A percentile compares a stretch with the other conserved stretches of the same genome.
Evolutionary conservation across 2,113 vertebrate species (phyloP).

Genomic region (Laticauda laticaudata): DNA sequence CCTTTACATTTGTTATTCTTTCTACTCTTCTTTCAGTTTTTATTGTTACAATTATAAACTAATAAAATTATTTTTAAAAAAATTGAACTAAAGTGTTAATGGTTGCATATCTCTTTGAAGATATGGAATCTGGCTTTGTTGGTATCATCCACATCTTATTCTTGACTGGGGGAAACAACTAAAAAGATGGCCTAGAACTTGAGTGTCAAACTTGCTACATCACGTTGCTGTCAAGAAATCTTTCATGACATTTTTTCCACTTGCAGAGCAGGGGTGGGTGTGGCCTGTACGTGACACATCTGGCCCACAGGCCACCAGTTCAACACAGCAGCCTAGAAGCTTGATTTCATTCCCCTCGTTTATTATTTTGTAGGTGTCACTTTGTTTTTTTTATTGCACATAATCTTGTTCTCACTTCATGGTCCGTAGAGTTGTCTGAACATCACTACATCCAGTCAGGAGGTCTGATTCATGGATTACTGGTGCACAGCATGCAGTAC

Average conservation of each 20-base stretch:
- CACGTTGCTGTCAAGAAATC: too few species aligned
- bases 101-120: neutral
- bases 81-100: neutral
- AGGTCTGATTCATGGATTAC: slow-evolving; percentile 58
- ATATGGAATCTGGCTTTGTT: neutral
- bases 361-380: too few species aligned
- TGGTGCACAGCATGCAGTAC: slow-evolving; percentile 57
- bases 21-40: neutral
- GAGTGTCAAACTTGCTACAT: too few species aligned
- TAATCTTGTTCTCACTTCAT: slow-evolving; percentile 54
- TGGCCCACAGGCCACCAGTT: too few species aligned
- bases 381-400: neutral
- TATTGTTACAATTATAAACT: neutral
- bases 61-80: neutral
- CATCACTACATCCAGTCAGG: slow-evolving; percentile 38
- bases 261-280: too few species aligned
- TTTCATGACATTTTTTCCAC: too few species aligned
- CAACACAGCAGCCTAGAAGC: neutral
- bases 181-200: neutral
- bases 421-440: neutral
- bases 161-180: neutral
- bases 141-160: neutral
- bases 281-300: too few species aligned
- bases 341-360: too few species aligned
- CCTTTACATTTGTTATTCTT: neutral